These are phyloP conservation scores for Eumaeus atala DNA, from an alignment of 1,140 invertebrate genomes.

Conservation along the genomic window DNA sequence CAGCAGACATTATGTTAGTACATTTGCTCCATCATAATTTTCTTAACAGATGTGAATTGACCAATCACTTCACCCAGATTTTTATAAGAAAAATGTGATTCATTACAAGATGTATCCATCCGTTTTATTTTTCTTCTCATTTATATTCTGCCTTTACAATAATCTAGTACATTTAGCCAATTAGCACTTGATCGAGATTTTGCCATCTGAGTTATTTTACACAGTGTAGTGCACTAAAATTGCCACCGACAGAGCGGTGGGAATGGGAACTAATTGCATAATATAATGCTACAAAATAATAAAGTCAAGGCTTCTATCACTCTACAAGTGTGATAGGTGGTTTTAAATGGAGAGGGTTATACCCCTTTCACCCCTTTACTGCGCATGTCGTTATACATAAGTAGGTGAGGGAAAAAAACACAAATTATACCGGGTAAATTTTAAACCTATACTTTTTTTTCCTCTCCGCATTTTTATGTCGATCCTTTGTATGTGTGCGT, in stretches of 20 bases:
- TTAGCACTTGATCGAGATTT: conserved; percentile 1
- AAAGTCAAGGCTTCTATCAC: conserved; percentile 10
- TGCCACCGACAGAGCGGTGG: conserved; percentile 38
- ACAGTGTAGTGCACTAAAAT: conserved; percentile 29
- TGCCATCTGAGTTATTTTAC: conserved; percentile 20
- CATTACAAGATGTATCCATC: no score
- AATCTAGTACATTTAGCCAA: no score
- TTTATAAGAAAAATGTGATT: no score
- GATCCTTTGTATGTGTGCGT: conserved; percentile 70
- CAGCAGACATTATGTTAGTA: no score
- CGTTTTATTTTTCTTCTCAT: no score
- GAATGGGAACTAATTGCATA: conserved; percentile 42
- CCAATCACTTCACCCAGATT: no score
- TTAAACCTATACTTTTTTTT: conserved; percentile 74
- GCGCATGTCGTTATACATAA: conserved; percentile 69
- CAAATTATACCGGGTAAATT: conserved; percentile 75
- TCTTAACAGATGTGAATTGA: no score
- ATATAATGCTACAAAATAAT: conserved; percentile 31
- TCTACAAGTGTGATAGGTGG: not conserved
- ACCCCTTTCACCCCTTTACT: conserved; percentile 62
- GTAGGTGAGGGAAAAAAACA: conserved; percentile 72
- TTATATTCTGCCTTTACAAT: no score
- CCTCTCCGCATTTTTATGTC: conserved; percentile 65
- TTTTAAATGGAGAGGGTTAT: conserved; percentile 27
- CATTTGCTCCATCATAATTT: no score